Conservation (phyloP, 2,797 vertebrate genomes). For the Schizopygopsis pylzovi region DNA sequence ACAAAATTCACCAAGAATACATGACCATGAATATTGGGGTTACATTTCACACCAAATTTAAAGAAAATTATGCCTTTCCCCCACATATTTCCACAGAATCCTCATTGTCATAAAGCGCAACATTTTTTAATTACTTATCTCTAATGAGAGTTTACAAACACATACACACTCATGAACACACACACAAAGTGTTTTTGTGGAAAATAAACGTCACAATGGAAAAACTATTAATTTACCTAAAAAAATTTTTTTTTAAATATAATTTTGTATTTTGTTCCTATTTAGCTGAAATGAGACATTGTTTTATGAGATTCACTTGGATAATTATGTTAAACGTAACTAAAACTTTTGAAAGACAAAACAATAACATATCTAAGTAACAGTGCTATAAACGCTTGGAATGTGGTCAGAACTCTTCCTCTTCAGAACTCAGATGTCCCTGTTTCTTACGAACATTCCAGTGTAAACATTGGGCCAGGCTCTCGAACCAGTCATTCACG, state of each 20-base stretch:
- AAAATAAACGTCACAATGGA: background rate
- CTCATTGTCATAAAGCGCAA: background rate
- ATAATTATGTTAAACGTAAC: background rate
- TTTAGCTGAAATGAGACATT: background rate
- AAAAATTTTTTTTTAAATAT: background rate
- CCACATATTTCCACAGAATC: background rate
- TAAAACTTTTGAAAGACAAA: background rate
- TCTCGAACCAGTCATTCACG: constrained; percentile 88
- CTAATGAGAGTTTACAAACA: background rate
- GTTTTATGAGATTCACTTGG: background rate
- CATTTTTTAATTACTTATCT: too few species aligned
- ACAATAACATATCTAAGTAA: background rate
- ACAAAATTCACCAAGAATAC: background rate
- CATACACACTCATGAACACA: too few species aligned
- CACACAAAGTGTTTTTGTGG: background rate
- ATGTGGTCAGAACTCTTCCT: constrained; percentile 53
- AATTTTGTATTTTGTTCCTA: background rate
- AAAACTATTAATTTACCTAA: background rate
- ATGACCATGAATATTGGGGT: background rate
- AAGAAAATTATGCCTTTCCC: background rate
- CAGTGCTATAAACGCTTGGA: background rate
- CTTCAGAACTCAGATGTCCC: constrained; percentile 68
- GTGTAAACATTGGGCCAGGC: constrained; percentile 84
- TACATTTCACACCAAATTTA: background rate
- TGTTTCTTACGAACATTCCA: constrained; percentile 86